A percentile compares a stretch with the other conserved stretches of the same genome.
Evolutionary conservation across 2,797 vertebrate species (phyloP).

Genomic region (Chloroceryle inda): DNA sequence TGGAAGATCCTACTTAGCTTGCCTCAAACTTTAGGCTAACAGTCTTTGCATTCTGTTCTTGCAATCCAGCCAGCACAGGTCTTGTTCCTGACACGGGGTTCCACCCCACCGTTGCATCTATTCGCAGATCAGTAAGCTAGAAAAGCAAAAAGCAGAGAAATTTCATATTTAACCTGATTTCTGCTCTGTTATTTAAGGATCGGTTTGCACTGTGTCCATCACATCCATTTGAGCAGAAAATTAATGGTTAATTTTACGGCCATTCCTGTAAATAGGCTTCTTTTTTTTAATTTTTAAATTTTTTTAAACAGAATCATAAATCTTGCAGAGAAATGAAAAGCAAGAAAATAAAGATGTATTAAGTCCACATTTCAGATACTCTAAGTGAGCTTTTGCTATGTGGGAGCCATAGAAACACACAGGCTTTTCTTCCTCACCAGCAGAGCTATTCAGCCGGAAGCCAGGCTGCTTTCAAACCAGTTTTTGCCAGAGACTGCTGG

Average conservation of each 20-base stretch:
- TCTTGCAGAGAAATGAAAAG: slow-evolving; percentile 25
- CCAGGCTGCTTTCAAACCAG: slow-evolving; percentile 70
- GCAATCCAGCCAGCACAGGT: background rate
- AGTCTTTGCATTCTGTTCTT: background rate
- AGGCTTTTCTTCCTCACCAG: slow-evolving; percentile 51
- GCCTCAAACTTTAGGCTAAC: background rate
- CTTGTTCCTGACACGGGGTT: background rate
- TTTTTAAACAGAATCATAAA: background rate
- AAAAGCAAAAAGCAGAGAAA: background rate
- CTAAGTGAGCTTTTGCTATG: slow-evolving; percentile 40
- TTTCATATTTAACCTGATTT: background rate
- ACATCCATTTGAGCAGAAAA: background rate
- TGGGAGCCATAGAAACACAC: slow-evolving; percentile 62
- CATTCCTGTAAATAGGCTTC: background rate
- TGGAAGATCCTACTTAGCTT: background rate
- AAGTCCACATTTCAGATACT: background rate
- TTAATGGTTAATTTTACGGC: background rate
- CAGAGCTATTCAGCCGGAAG: slow-evolving; percentile 64
- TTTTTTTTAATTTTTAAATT: background rate
- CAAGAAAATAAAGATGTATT: slow-evolving; percentile 47
- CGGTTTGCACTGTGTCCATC: background rate
- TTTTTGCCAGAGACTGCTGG: slow-evolving; percentile 70
- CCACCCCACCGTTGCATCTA: background rate
- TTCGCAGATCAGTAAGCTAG: background rate
- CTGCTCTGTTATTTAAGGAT: background rate